Evolutionary conservation across 2,888 invertebrate genomes (phyloP).

Genomic region (Nasonia oneida): DNA sequence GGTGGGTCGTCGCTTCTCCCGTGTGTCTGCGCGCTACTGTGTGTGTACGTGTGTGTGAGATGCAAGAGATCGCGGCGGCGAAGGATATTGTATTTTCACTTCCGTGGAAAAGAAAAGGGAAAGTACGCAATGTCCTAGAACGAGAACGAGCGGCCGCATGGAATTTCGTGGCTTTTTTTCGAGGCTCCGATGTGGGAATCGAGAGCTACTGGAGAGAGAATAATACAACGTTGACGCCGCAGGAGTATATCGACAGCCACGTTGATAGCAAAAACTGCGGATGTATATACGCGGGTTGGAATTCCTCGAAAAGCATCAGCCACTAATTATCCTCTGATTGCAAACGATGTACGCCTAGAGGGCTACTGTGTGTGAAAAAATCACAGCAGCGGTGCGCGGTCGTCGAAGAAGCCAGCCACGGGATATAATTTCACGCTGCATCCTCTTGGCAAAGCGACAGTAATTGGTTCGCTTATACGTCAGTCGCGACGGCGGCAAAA

Average conservation of each 20-base stretch:
- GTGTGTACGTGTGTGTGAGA: slow-evolving; percentile 3
- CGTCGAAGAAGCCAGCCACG: background rate
- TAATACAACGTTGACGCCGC: too few relatives aligned
- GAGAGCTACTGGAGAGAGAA: background rate
- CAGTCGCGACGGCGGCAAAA: slow-evolving; percentile 20
- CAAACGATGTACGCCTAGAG: background rate
- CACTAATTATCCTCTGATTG: background rate
- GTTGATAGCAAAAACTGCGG: too few relatives aligned
- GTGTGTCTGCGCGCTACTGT: too few relatives aligned
- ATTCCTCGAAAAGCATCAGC: background rate
- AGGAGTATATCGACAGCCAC: too few relatives aligned
- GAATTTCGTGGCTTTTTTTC: background rate
- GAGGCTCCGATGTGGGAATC: background rate
- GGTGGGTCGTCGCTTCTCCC: background rate
- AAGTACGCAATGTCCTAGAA: slow-evolving; percentile 69
- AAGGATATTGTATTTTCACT: slow-evolving; percentile 69
- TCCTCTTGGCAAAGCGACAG: slow-evolving; percentile 42
- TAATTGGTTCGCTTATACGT: slow-evolving; percentile 31
- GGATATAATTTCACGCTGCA: slow-evolving; percentile 41
- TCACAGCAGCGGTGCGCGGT: too few relatives aligned
- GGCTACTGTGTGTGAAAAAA: background rate
- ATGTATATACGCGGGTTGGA: too few relatives aligned
- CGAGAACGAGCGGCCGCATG: slow-evolving; percentile 51
- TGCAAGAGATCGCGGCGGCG: slow-evolving; percentile 61
- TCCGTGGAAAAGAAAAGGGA: slow-evolving; percentile 75